Percentiles rank a stretch among this genome's conserved stretches.
Evolutionary conservation across 2,113 vertebrate genomes (phyloP).

Genomic region (Pituophis catenifer): DNA sequence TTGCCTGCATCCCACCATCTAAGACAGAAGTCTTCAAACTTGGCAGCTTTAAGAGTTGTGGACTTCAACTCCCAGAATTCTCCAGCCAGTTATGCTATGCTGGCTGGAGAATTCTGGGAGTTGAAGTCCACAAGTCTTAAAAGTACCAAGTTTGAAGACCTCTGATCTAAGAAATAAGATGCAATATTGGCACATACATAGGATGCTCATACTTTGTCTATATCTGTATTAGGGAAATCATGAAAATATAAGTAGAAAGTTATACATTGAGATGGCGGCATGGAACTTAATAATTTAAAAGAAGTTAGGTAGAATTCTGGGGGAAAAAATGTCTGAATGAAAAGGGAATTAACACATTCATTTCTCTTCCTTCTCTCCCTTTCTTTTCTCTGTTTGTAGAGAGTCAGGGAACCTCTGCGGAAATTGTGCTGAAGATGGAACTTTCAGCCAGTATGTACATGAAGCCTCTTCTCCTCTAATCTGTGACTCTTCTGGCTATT

Average conservation of each 20-base stretch:
- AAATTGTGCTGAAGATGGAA: constrained; percentile 82
- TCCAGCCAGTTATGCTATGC: no score
- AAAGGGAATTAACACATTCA: background rate
- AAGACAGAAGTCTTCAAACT: background rate
- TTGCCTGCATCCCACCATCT: background rate
- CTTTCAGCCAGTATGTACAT: constrained; percentile 83
- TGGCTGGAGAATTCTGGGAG: no score
- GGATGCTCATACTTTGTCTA: background rate
- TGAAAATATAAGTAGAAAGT: background rate
- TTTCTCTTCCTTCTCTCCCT: background rate
- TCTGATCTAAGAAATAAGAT: background rate
- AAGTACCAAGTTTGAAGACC: no score
- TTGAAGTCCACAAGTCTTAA: no score
- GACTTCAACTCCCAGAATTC: no score
- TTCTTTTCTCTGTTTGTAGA: constrained; percentile 53
- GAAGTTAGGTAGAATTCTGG: background rate
- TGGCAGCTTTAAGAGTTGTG: no score
- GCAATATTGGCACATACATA: background rate
- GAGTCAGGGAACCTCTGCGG: constrained; percentile 72
- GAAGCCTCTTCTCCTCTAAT: constrained; percentile 85
- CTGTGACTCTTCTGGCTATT: constrained; percentile 93
- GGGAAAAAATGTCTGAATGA: background rate
- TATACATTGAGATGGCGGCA: background rate
- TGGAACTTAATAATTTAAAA: background rate
- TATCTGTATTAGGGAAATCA: background rate